Evolutionary conservation across 23 tunicate genomes (phyloP), one percentile per base, ranked within the genome.

Genomic region (Ascidia mentula): DNA sequence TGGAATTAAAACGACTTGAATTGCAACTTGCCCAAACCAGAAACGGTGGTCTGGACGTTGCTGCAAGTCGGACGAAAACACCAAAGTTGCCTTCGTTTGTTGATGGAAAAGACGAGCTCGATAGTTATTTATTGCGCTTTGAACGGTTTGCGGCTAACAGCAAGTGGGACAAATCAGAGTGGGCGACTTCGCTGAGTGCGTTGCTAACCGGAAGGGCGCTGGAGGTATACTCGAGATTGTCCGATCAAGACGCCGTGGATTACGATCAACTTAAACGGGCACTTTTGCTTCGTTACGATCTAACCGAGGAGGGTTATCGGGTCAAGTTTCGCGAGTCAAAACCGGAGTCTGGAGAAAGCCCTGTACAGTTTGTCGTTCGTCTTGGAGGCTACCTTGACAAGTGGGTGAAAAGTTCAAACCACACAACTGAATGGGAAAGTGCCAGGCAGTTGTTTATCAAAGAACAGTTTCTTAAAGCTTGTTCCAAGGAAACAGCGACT

Each of bases 71-170:
- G 13, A 77, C 77, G 6, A 61, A 75, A 70, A 17, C 69, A 18
- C 85, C 85, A 1, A 70, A 81, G 65, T 72, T 81, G 18, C 77
- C 77, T 31, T 36, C 85, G 18, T 81, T 81, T 30, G 85, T 81
- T 7, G 77, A 81, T 40, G 77, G 79, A 0, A 82, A 73, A 82
- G 86, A 73, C 37, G 86, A 82, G 31, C 37, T 82, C 4, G 86
- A 82, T 45, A 82, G 74, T 74, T 82, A 82, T 73, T 34, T 73
- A 60, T 34, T 82, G 22, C 40, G 79, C 3, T 73, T 73, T 73
- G 77, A 73, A 32, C 40, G 77, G 7, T 82, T 82, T 53, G 86
- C 85, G 40, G 40, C 78, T 22, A 70, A 28, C 31, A 18, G 80
- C 20, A 26, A 32, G 6, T 82, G 78, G 85, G 40, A 73, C 15